Evolutionary conservation across 2,888 invertebrate genomes (phyloP).

Genomic region (Acronicta alni): DNA sequence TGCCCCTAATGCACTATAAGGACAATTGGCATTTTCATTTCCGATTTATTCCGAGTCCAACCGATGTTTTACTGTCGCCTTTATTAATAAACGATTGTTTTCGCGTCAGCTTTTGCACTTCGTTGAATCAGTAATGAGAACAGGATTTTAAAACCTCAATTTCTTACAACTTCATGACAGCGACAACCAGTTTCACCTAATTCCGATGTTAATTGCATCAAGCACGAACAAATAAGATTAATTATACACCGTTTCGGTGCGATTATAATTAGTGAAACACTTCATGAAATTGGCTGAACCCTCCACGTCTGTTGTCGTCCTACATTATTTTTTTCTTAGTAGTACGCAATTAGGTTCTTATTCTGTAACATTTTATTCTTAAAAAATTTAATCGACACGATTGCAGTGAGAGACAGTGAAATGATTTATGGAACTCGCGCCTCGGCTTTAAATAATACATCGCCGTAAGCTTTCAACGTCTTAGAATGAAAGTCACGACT

Average conservation of each 20-base stretch:
- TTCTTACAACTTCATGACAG: slow-evolving; percentile 67
- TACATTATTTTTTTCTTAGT: slow-evolving; percentile 50
- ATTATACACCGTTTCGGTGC: slow-evolving; percentile 68
- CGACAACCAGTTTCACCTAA: slow-evolving; percentile 79
- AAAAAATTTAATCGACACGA: slow-evolving; percentile 80
- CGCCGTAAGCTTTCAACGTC: slow-evolving; percentile 86
- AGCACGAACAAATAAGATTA: slow-evolving; percentile 79
- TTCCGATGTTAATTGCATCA: slow-evolving; percentile 78
- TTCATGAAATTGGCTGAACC: slow-evolving; percentile 58
- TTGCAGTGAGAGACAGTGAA: slow-evolving; percentile 77
- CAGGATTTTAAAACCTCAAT: slow-evolving; percentile 71
- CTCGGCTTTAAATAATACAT: slow-evolving; percentile 84
- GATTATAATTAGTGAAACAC: slow-evolving; percentile 71
- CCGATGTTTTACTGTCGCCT: slow-evolving; percentile 70
- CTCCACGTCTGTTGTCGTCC: slow-evolving; percentile 36
- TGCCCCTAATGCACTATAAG: slow-evolving; percentile 75
- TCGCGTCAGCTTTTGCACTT: slow-evolving; percentile 87
- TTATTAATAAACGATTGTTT: slow-evolving; percentile 83
- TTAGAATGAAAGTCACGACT: slow-evolving; percentile 86
- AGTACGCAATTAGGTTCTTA: slow-evolving; percentile 78
- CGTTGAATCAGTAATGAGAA: slow-evolving; percentile 80
- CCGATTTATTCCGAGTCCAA: slow-evolving; percentile 66
- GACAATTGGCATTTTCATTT: slow-evolving; percentile 69
- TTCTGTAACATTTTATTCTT: slow-evolving; percentile 76
- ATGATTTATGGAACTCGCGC: slow-evolving; percentile 85